A percentile compares a stretch with the other conserved stretches of the same genome.
Conservation (phyloP, 2,888 invertebrate species). For the Rhabditophanes sp. region DNA sequence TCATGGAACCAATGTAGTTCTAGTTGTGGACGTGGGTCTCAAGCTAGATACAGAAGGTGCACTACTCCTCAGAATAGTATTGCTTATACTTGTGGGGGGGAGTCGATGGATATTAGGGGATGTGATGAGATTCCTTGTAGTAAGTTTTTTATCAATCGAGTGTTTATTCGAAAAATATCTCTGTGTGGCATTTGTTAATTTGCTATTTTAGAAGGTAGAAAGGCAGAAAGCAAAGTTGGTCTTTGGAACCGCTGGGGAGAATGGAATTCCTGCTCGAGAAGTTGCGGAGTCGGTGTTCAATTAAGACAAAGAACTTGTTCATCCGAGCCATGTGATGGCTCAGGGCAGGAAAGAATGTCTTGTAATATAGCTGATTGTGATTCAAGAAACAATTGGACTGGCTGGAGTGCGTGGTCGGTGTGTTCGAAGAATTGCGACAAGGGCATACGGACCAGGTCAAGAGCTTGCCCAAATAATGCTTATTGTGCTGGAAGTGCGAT, state of each 20-base stretch:
- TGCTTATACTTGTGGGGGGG: slow-evolving; percentile 38
- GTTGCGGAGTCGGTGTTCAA: slow-evolving; percentile 37
- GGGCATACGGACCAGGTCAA: slow-evolving; percentile 28
- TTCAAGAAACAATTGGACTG: slow-evolving; percentile 11
- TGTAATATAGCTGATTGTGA: slow-evolving; percentile 32
- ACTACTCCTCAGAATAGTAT: slow-evolving; percentile 28
- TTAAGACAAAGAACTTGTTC: slow-evolving; percentile 29
- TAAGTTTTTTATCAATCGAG: slow-evolving; percentile 1
- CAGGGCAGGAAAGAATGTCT: slow-evolving; percentile 33
- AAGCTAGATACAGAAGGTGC: slow-evolving; percentile 38
- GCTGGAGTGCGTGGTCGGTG: slow-evolving; percentile 31
- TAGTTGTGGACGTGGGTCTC: slow-evolving; percentile 35
- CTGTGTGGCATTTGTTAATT: too few relatives aligned
- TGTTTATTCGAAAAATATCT: too few relatives aligned
- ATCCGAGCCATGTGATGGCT: slow-evolving; percentile 40
- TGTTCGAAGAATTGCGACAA: slow-evolving; percentile 34
- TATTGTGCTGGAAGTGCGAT: slow-evolving; percentile 27
- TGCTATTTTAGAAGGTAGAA: too few relatives aligned
- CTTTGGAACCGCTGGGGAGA: slow-evolving; percentile 33
- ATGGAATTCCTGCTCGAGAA: slow-evolving; percentile 32
- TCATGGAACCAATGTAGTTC: slow-evolving; percentile 26
- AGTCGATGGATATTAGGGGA: slow-evolving; percentile 33
- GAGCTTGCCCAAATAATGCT: slow-evolving; percentile 25
- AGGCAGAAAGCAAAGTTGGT: slow-evolving; percentile 14
- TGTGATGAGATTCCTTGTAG: slow-evolving; percentile 38